These are phyloP conservation scores for Suncus etruscus DNA, from an alignment of 2,113 vertebrate species.

Conservation along the genomic window DNA sequence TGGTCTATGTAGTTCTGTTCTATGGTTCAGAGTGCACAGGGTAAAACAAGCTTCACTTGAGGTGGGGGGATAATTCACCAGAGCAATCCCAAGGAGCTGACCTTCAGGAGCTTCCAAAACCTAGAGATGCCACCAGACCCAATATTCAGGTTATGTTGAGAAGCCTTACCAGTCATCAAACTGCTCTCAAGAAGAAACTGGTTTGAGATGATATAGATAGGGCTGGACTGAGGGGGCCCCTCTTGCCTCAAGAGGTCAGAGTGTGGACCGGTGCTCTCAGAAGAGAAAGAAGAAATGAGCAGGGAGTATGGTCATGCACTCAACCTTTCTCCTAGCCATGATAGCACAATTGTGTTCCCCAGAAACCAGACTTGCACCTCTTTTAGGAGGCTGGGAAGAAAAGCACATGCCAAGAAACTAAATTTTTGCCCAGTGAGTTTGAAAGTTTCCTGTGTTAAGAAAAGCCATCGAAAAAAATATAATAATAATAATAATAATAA, in stretches of 20 bases:
- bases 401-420: neutral
- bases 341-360: neutral
- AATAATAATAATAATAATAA: too few species aligned
- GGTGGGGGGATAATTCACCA: neutral
- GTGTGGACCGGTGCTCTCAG: neutral
- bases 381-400: neutral
- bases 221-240: neutral
- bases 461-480: too few species aligned
- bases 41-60: neutral
- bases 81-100: rapidly evolving
- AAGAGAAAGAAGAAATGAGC: neutral
- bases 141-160: neutral
- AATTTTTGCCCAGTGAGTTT: constrained; percentile 25
- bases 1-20: neutral
- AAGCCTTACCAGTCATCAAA: neutral
- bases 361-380: neutral
- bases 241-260: neutral
- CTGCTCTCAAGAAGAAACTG: neutral
- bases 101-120: neutral
- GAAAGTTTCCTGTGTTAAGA: constrained; percentile 52
- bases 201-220: neutral
- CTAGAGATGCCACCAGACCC: neutral
- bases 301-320: too few species aligned
- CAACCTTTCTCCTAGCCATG: rapidly evolving
- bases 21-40: rapidly evolving